A percentile compares a stretch with the other conserved stretches of the same genome.
Evolutionary conservation across 2,113 vertebrate species (phyloP).

Genomic region (Macquaria ambigua): DNA sequence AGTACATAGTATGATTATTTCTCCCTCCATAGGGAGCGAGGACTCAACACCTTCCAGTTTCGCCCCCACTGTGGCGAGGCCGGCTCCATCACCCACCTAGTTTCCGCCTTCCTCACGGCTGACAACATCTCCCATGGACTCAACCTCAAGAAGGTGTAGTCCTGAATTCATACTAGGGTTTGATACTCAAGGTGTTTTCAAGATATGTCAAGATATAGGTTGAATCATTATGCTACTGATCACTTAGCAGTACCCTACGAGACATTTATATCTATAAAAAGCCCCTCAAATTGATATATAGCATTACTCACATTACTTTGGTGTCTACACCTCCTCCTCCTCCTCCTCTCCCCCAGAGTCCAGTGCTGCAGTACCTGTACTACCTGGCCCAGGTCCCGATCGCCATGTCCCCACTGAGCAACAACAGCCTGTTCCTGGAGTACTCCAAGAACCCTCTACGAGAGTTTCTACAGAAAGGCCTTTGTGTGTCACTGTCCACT

Average conservation of each 20-base stretch:
- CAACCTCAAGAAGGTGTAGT: slow-evolving; percentile 95
- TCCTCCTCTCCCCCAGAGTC: slow-evolving; percentile 95
- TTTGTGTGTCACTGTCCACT: slow-evolving; percentile 95
- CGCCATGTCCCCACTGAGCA: slow-evolving; percentile 99
- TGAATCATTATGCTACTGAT: background rate
- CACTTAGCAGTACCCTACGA: background rate
- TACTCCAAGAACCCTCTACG: slow-evolving; percentile 96
- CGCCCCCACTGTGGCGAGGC: slow-evolving; percentile 98
- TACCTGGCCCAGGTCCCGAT: slow-evolving; percentile 98
- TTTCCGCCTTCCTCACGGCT: slow-evolving; percentile 95
- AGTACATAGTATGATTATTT: background rate
- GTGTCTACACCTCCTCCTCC: slow-evolving; percentile 5
- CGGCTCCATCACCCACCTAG: slow-evolving; percentile 97
- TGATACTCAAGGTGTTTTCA: background rate
- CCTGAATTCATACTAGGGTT: background rate
- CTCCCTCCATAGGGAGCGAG: slow-evolving; percentile 87
- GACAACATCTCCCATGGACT: slow-evolving; percentile 99
- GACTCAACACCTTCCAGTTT: slow-evolving; percentile 96
- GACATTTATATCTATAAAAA: too few species aligned
- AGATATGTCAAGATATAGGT: background rate
- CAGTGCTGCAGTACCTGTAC: slow-evolving; percentile 97
- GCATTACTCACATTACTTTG: background rate
- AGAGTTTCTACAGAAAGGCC: slow-evolving; percentile 97
- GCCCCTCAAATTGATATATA: background rate
- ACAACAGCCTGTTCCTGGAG: slow-evolving; percentile 97